Base-by-base conservation (phyloP, 2,797 vertebrate species). In the Tragelaphus oryx region DNA sequence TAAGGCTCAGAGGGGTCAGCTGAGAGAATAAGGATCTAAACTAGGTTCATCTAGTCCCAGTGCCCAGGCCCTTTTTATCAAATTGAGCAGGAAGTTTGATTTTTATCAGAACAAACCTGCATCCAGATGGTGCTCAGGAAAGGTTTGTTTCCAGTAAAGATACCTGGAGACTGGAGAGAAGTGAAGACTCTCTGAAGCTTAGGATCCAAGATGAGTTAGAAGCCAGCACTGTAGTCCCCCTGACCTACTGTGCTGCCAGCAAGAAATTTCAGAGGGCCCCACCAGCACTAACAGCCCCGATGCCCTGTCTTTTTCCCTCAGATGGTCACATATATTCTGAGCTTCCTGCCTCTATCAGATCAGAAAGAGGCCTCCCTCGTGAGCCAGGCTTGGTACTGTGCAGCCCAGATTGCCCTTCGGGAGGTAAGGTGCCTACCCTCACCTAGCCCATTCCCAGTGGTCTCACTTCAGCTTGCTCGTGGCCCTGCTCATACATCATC, bases 301-400 rank as follows among this genome's bases (percentile, higher is more conserved):
- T 60, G 54, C 87, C 46, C 4, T 97, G 60, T 98, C 28, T 93
- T 50, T 96, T 95, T 75, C 92, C 95, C 95, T 41, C 88, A 99
- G 99, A 98, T 99, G 74, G 98, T 99, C 86, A 98, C 99, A 57
- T 98, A 99, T 97, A 99, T 99, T 97, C 98, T 99, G 96, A 98
- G 98, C 91, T 99, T 99, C 93, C 99, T 99, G 85, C 98, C 98
- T 75, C 82, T 98, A 10, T 97, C 99, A 37, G 99, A 99, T 98
- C 98, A 99, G 89, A 99, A 98, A 98, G 99, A 99, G 93, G 99
- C 99, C 4, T 99, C 99, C 0, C 96, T 99, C 60, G 99, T 99
- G 83, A 99, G 98, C 96, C 98, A 88, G 90, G 98, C 98, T 94
- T 99, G 99, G 99, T 99, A 99, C 97, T 81, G 48, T 65, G 99